phyloP scores from a whole-genome alignment of 2,888 invertebrate genomes.

The Lordiphosa fenestrarum region DNA sequence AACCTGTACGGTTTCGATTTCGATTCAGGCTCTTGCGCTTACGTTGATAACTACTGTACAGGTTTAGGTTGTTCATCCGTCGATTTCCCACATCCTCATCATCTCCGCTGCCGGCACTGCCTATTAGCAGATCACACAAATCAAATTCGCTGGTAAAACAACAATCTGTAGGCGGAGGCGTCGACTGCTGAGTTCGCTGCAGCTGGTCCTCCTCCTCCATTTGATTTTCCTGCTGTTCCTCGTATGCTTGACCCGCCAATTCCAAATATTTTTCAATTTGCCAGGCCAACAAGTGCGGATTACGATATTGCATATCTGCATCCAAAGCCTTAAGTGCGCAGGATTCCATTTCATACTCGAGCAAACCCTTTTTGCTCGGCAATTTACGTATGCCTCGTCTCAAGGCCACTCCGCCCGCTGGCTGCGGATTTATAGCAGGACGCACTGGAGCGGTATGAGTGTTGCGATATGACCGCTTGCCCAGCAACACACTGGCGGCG shows the following conservation, averaged over 20 bases:
- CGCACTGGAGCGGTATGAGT: conserved; percentile 19
- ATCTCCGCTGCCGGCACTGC: conserved; percentile 45
- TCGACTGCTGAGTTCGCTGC: conserved; percentile 17
- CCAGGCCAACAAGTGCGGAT: conserved; percentile 68
- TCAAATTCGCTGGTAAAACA: conserved; percentile 77
- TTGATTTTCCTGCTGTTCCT: conserved; percentile 24
- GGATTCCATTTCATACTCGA: conserved; percentile 76
- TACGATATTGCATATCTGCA: conserved; percentile 57
- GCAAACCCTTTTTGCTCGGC: conserved; percentile 72
- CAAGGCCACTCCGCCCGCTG: conserved; percentile 27
- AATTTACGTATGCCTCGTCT: conserved; percentile 67
- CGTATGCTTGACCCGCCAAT: conserved; percentile 54
- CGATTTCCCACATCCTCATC: conserved; percentile 50
- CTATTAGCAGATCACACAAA: conserved; percentile 72
- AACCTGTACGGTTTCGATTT: conserved; percentile 90
- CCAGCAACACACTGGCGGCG: conserved; percentile 25
- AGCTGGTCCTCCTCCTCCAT: conserved; percentile 17
- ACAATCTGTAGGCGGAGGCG: conserved; percentile 75
- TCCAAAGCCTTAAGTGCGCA: conserved; percentile 66
- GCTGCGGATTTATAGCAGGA: conserved; percentile 6
- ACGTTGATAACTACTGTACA: conserved; percentile 70
- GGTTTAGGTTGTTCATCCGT: conserved; percentile 37
- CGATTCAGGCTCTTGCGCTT: conserved; percentile 82
- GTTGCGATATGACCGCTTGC: conserved; percentile 44
- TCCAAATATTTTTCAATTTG: conserved; percentile 78